A percentile compares a stretch with the other conserved stretches of the same genome.
These are phyloP conservation scores for Eidolon helvum DNA, from an alignment of 2,113 vertebrate genomes.

Conservation along the genomic window DNA sequence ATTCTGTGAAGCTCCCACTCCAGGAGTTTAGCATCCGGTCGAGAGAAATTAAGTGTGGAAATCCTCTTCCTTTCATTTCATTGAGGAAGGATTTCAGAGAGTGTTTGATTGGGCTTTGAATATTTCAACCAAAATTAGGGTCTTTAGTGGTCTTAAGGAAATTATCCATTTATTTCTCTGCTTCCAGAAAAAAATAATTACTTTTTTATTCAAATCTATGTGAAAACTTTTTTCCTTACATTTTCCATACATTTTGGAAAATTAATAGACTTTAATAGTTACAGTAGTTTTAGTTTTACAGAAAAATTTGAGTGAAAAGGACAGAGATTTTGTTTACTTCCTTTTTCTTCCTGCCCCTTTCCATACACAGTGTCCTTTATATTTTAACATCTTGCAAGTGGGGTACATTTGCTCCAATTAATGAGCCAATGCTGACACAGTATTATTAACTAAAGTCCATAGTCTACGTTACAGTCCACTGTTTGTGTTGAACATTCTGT, in stretches of 20 bases:
- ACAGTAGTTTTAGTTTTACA: not conserved
- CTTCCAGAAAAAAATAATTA: not conserved
- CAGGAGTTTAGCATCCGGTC: not conserved
- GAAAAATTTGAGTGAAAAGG: not conserved
- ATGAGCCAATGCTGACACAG: not conserved
- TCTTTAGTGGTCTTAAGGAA: not conserved
- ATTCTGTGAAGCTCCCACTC: not conserved
- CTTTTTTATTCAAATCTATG: not conserved
- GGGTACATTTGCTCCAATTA: not conserved
- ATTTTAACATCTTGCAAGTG: not conserved
- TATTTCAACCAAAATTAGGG: not conserved
- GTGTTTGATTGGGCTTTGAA: not conserved
- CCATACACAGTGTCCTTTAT: not conserved
- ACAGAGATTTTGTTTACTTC: not conserved
- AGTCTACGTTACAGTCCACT: not conserved
- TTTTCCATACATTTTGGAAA: not conserved
- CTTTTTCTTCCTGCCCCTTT: not conserved
- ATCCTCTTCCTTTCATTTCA: not conserved
- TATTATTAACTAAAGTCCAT: not conserved
- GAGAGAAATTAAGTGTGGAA: slow-evolving; percentile 12
- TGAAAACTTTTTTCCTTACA: not conserved
- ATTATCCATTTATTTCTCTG: not conserved
- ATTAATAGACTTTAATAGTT: not conserved
- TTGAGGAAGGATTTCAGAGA: not conserved
- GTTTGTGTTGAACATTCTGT: not conserved